Evolutionary conservation across 2,113 vertebrate genomes (phyloP), one percentile per base, ranked within the genome.

Genomic region (Meriones unguiculatus): DNA sequence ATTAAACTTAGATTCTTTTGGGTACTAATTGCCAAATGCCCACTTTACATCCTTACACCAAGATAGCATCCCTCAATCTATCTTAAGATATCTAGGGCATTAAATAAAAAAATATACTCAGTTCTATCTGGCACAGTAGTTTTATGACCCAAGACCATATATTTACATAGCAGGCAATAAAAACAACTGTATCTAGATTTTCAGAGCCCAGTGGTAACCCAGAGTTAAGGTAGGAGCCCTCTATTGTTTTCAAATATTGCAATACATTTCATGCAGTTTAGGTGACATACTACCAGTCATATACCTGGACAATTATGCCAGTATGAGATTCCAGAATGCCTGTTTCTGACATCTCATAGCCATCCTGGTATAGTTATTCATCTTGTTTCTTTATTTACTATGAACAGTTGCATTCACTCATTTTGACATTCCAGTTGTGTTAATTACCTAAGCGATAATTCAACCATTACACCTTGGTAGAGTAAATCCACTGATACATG

Each of bases 401-500:
- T 25, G 64, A 50, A 93, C 22, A 89, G 76, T 70, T 89, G 46
- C 2, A 67, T 28, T 62, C 35, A 84, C 54, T 59, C 50, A 89
- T 87, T 80, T 69, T 52, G 57, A 90, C 84, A 95, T 80, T 94
- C 30, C n/a, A 62, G 62, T 72, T 96, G 52, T 87, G 59, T 96
- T 96, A 95, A 96, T 98, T 97, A 97, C 91, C 92, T 69, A 98
- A 96, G 86, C 90, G 72, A 75, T 87, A 96, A 3, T 95, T 93
- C 82, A 80, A 7, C 93, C 67, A 90, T 98, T 96, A 5, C 81
- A 30, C 93, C 35, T 92, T 89, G 97, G 46, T 38, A 97, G 88
- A 98, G 97, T 86, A 96, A 98, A 97, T 89, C n/a, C 97, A 97
- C 97, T 97, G 2, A 94, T 87, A 91, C 52, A 6, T 90, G 89